Percentiles rank a stretch among this genome's conserved stretches.
phyloP scores from a whole-genome alignment of 2,113 vertebrate species.

The Ceyx melanurus region DNA sequence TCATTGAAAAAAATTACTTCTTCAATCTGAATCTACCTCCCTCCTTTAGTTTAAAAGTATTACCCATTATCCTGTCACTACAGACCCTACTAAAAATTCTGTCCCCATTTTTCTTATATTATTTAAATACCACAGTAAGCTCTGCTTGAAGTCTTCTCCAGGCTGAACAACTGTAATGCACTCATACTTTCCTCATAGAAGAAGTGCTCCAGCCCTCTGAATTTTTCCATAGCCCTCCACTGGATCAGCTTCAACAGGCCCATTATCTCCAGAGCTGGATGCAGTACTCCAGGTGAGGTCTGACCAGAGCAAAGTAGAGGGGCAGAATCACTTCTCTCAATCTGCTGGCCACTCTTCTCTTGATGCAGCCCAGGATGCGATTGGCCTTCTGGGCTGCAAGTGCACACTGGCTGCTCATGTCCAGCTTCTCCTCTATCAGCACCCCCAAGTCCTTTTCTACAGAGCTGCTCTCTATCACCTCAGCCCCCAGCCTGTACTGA shows the following conservation, averaged over 20 bases:
- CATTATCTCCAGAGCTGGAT: not conserved
- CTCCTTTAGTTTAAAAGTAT: not conserved
- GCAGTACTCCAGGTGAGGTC: not conserved
- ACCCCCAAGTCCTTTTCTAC: no score
- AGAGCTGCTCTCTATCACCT: no score
- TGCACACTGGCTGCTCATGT: not conserved
- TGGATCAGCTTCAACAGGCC: not conserved
- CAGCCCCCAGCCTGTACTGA: no score
- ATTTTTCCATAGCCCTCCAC: not conserved
- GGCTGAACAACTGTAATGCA: not conserved
- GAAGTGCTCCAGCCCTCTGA: not conserved
- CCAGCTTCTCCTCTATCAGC: no score
- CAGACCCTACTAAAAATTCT: not conserved
- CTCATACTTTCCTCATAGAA: not conserved
- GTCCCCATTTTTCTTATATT: not conserved
- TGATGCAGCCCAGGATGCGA: fast-evolving
- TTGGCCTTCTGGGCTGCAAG: not conserved
- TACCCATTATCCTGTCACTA: not conserved
- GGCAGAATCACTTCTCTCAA: not conserved
- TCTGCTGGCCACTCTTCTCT: fast-evolving
- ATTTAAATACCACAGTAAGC: not conserved
- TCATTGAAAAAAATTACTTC: not conserved
- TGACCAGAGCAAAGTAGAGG: not conserved
- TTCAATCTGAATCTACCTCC: not conserved
- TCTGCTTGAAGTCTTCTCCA: not conserved